Evolutionary conservation across 2,888 invertebrate species (phyloP), one percentile per base, ranked within the genome.

Genomic region (Eupithecia subumbrata): DNA sequence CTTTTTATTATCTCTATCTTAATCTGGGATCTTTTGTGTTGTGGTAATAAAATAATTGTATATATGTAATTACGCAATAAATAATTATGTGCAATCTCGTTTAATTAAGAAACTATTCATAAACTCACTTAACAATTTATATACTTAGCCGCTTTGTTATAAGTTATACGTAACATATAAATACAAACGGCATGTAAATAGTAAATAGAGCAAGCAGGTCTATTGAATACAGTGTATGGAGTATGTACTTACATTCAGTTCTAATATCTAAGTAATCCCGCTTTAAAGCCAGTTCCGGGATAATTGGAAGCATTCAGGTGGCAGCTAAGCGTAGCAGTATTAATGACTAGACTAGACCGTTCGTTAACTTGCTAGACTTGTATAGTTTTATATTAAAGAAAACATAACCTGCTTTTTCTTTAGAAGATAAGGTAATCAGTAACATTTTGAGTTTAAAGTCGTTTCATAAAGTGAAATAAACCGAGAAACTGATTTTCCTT

Each of bases 261-360:
- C 76, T 71, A 30, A 30, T 30, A 52, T 40, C 40, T 8, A 40
- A 75, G 78, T 84, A 84, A 83, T 84, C 82, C 82, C 74, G 77
- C 74, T 75, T 82, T 80, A 82, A 82, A 82, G 77, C 82, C 77
- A 79, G 81, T 80, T 76, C 78, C 56, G 76, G 78, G 78, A 82
- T 86, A 86, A 87, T 88, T 85, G 82, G 80, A 81, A 78, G 76
- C 80, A 84, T 86, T 85, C 82, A 81, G 81, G 81, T 79, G 76
- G 83, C 84, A n/a, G 66, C 37, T 18, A 30, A 30, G 30, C 30
- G 3, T 73, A 73, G 72, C 75, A 78, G 82, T 81, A 84, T 86
- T 86, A 85, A 86, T 87, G 83, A 87, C 83, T 82, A 80, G 79
- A 83, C 81, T 77, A 81, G 22, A 40, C 68, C 80, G 74, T 56